Evolutionary conservation across 2,888 invertebrate species (phyloP).

Genomic region (Ceratothoa steindachneri): DNA sequence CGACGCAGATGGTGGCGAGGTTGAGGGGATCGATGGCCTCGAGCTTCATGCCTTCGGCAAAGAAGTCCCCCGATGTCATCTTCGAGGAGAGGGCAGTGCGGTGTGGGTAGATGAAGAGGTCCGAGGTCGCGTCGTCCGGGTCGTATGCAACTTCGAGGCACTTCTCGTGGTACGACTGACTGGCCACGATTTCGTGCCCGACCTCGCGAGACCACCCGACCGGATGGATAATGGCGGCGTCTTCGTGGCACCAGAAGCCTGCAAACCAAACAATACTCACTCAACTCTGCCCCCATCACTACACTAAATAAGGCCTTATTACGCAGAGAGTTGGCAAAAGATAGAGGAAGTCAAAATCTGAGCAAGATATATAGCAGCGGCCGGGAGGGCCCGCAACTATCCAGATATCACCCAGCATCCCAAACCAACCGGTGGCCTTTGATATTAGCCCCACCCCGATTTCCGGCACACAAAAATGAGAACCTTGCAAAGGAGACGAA

Average conservation of each 20-base stretch:
- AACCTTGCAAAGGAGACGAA: no score
- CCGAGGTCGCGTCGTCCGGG: slow-evolving; percentile 74
- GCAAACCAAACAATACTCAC: neutral
- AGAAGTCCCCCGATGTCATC: slow-evolving; percentile 53
- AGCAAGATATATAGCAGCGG: neutral
- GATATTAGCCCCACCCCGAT: no score
- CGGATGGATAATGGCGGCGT: slow-evolving; percentile 76
- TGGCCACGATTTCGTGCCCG: slow-evolving; percentile 83
- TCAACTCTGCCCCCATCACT: neutral
- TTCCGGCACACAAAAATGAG: no score
- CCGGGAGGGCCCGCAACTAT: neutral
- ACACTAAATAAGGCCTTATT: no score
- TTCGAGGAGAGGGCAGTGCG: slow-evolving; percentile 49
- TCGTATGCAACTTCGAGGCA: slow-evolving; percentile 67
- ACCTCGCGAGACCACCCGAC: slow-evolving; percentile 92
- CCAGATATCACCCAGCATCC: no score
- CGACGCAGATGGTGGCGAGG: slow-evolving; percentile 87
- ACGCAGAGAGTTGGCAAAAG: no score
- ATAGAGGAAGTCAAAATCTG: neutral
- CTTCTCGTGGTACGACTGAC: slow-evolving; percentile 65
- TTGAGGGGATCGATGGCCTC: slow-evolving; percentile 97
- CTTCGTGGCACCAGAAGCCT: slow-evolving; percentile 88
- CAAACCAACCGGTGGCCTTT: no score
- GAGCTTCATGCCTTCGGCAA: slow-evolving; percentile 84
- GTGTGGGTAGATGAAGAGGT: slow-evolving; percentile 63